These are phyloP conservation scores for Morone chrysops DNA, from an alignment of 2,113 vertebrate genomes.

Conservation along the genomic window DNA sequence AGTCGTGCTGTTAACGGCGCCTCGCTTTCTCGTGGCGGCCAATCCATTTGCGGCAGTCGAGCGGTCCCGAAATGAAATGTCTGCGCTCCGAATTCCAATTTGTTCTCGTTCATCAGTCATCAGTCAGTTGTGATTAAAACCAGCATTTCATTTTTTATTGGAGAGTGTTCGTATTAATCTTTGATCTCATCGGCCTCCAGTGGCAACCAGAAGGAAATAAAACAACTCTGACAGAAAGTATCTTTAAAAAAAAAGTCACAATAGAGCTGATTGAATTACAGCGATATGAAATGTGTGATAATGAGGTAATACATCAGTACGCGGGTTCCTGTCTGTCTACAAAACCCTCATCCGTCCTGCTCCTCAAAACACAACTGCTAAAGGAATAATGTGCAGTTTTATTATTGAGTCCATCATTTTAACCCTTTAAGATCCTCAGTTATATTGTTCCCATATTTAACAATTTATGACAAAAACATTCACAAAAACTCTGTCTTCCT, in stretches of 20 bases:
- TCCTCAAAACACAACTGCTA: no score
- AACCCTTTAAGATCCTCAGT: no score
- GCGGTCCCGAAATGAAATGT: constrained; percentile 28
- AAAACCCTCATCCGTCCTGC: no score
- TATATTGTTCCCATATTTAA: no score
- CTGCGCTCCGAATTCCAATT: constrained; percentile 13
- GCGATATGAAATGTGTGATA: neutral
- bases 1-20: constrained; percentile 7
- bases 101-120: neutral
- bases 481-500: no score
- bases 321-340: no score
- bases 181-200: neutral
- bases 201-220: neutral
- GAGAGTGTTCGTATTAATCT: neutral
- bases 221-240: neutral
- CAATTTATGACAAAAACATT: no score
- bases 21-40: neutral
- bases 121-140: constrained; percentile 36
- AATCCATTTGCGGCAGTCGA: constrained; percentile 14
- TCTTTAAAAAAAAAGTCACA: neutral
- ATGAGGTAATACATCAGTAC: neutral
- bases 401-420: no score
- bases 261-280: neutral
- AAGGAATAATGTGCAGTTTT: no score
- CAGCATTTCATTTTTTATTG: constrained; percentile 20